Conservation (phyloP, 2,113 vertebrate genomes). For the Scytalopus superciliaris region DNA sequence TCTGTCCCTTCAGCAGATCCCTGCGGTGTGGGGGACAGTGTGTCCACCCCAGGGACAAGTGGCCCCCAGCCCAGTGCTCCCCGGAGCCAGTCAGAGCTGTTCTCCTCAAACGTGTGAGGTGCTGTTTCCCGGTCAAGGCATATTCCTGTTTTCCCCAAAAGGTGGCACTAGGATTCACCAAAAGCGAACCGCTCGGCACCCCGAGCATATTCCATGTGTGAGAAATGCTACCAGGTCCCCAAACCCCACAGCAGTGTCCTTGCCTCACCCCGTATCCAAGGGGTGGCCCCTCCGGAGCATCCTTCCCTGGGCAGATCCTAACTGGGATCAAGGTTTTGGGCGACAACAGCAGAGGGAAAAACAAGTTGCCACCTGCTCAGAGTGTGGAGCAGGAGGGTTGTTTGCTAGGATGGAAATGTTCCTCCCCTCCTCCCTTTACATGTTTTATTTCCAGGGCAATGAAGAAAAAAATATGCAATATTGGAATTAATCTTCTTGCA, state of each 20-base stretch:
- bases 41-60: not conserved
- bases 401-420: not conserved
- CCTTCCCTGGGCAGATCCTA: not conserved
- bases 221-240: not conserved
- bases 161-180: slow-evolving; percentile 64
- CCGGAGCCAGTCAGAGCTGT: not conserved
- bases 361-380: not conserved
- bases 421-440: fast-evolving
- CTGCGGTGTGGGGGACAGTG: not conserved
- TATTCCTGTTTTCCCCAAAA: slow-evolving; percentile 62
- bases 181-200: not conserved
- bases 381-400: not conserved
- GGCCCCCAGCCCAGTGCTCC: not conserved
- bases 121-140: not conserved
- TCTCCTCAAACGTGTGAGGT: not conserved
- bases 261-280: fast-evolving
- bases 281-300: not conserved
- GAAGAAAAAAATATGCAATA: not conserved
- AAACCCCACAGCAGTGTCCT: not conserved
- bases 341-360: not conserved
- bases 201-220: not conserved
- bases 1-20: not conserved
- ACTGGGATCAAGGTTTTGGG: fast-evolving
- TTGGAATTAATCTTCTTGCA: not conserved
- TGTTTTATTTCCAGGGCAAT: not conserved